A percentile compares a stretch with the other conserved stretches of the same genome.
phyloP scores from a whole-genome alignment of 2,888 invertebrate genomes.

The Prosopocoilus inquinatus region DNA sequence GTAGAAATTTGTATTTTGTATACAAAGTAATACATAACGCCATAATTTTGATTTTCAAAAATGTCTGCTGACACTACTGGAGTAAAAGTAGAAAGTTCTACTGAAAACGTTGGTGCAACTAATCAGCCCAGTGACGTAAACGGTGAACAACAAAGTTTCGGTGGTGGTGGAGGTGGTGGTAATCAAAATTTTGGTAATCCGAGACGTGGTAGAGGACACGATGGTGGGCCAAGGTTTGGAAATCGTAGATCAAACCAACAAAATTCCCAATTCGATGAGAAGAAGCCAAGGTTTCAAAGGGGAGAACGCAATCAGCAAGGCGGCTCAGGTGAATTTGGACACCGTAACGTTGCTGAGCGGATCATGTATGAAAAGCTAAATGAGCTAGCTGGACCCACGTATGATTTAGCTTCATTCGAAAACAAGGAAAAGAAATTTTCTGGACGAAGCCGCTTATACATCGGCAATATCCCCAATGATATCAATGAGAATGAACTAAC shows the following conservation, averaged over 20 bases:
- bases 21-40: too few species aligned
- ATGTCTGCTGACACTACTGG: conserved; percentile 17
- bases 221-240: conserved; percentile 11
- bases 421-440: conserved; percentile 81
- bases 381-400: conserved; percentile 71
- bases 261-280: background rate
- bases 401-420: conserved; percentile 72
- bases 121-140: conserved; percentile 7
- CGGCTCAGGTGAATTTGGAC: conserved; percentile 9
- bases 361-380: conserved; percentile 66
- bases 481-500: conserved; percentile 86
- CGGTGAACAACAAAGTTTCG: conserved; percentile 8
- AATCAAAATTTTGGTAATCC: background rate
- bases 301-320: background rate
- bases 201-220: conserved; percentile 4
- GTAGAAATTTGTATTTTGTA: too few species aligned
- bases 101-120: conserved; percentile 11
- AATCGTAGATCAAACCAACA: conserved; percentile 14
- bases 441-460: conserved; percentile 90
- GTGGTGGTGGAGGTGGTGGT: conserved; percentile 8
- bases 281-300: background rate
- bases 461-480: conserved; percentile 87
- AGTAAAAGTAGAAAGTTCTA: conserved; percentile 16
- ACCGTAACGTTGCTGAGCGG: conserved; percentile 11
- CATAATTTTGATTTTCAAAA: background rate